Percentiles rank a stretch among this genome's conserved stretches.
phyloP scores from a whole-genome alignment of 1,140 invertebrate species.

The Holcopasites calliopsidis region DNA sequence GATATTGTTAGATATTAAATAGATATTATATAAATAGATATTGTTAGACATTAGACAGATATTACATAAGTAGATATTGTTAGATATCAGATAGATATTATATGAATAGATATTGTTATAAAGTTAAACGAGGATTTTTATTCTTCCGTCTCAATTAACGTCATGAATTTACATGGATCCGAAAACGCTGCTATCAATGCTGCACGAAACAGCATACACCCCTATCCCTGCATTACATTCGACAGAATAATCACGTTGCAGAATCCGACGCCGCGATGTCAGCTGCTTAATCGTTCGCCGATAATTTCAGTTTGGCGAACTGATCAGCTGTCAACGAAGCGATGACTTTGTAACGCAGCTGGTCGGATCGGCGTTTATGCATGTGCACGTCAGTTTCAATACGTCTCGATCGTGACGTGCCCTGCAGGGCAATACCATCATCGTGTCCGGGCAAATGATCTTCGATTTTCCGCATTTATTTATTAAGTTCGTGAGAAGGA shows the following conservation, averaged over 20 bases:
- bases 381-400: background rate
- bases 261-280: conserved; percentile 19
- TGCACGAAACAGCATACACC: background rate
- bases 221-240: background rate
- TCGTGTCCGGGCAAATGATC: too few relatives aligned
- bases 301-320: conserved; percentile 31
- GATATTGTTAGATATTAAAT: too few relatives aligned
- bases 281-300: conserved; percentile 32
- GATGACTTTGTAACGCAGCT: conserved; percentile 12
- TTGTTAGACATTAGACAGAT: too few relatives aligned
- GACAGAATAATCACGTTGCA: background rate
- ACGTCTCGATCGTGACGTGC: too few relatives aligned
- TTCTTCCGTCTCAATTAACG: background rate
- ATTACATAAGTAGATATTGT: too few relatives aligned
- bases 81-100: too few relatives aligned
- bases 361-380: background rate
- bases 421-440: too few relatives aligned
- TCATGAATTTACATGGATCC: background rate
- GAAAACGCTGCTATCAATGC: background rate
- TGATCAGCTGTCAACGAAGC: conserved; percentile 37
- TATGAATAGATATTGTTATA: too few relatives aligned
- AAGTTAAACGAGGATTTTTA: too few relatives aligned
- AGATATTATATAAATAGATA: too few relatives aligned
- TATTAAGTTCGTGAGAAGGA: too few relatives aligned
- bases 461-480: too few relatives aligned